Evolutionary conservation across 2,888 invertebrate species (phyloP).

Genomic region (Portevinia maculata): DNA sequence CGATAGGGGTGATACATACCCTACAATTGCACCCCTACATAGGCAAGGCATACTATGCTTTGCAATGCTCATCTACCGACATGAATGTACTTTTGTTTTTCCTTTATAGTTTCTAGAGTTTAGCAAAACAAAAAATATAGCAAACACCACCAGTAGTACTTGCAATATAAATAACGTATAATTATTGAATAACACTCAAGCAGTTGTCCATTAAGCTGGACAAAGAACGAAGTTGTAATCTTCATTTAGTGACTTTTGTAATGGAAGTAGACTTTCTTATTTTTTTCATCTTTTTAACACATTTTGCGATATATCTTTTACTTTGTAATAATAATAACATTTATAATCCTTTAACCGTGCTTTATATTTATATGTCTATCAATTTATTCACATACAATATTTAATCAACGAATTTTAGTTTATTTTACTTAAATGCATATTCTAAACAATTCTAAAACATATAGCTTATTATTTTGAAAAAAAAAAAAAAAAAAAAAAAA

Average conservation of each 20-base stretch:
- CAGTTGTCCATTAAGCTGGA: slow-evolving; percentile 18
- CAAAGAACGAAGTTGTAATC: not conserved
- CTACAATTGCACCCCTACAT: too few relatives aligned
- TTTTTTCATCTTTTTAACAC: slow-evolving; percentile 4
- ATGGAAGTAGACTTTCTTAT: slow-evolving; percentile 10
- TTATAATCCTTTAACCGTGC: slow-evolving; percentile 10
- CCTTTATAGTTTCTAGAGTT: not conserved
- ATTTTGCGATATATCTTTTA: slow-evolving; percentile 1
- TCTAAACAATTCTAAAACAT: not conserved
- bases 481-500: slow-evolving; percentile 16
- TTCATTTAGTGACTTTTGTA: slow-evolving; percentile 5
- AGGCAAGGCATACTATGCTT: too few relatives aligned
- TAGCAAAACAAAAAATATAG: not conserved
- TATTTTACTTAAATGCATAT: not conserved
- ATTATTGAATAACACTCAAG: slow-evolving; percentile 71
- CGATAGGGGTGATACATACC: too few relatives aligned
- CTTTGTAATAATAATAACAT: slow-evolving; percentile 2
- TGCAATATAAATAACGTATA: slow-evolving; percentile 75
- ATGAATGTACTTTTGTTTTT: not conserved
- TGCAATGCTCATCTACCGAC: too few relatives aligned
- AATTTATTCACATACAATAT: not conserved
- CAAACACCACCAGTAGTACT: slow-evolving; percentile 44
- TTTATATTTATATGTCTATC: slow-evolving; percentile 3
- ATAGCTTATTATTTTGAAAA: slow-evolving; percentile 8
- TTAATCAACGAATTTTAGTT: not conserved